Evolutionary conservation across 2,113 vertebrate species (phyloP).

Genomic region (Lampris incognitus): DNA sequence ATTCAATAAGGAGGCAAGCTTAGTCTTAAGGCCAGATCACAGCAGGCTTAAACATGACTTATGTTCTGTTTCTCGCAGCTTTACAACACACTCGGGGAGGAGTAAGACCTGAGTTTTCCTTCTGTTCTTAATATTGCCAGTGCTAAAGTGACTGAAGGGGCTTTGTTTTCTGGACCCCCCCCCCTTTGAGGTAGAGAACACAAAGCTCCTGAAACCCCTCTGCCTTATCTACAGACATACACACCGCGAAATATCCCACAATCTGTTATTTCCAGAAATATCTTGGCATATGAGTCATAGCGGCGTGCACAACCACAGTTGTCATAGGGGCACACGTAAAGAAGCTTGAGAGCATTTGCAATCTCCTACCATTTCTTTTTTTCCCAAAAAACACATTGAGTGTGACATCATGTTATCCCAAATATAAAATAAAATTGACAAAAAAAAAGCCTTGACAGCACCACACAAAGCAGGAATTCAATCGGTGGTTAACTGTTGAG

Average conservation of each 20-base stretch:
- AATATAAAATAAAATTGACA: constrained; percentile 1
- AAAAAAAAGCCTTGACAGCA: not conserved
- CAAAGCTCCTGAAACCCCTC: not conserved
- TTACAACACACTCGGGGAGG: not conserved
- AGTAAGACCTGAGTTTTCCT: not conserved
- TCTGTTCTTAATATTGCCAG: constrained; percentile 5
- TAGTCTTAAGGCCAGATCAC: constrained; percentile 33
- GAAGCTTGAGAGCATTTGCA: constrained; percentile 49
- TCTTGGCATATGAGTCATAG: constrained; percentile 28
- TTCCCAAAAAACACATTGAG: no score
- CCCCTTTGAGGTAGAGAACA: not conserved
- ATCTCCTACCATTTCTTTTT: not conserved
- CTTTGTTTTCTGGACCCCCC: not conserved
- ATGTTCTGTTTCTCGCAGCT: constrained; percentile 10
- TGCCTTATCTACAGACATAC: not conserved
- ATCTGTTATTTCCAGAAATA: constrained; percentile 43
- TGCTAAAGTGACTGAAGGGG: not conserved
- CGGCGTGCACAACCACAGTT: constrained; percentile 44
- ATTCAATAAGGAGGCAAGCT: constrained; percentile 26
- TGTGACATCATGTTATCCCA: no score
- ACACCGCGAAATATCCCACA: constrained; percentile 23
- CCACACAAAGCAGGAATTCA: constrained; percentile 1
- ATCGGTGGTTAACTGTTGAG: constrained; percentile 20
- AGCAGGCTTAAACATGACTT: constrained; percentile 31
- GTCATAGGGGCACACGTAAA: constrained; percentile 32